phyloP scores from a whole-genome alignment of 2,113 vertebrate genomes.

The Anoplopoma fimbria region DNA sequence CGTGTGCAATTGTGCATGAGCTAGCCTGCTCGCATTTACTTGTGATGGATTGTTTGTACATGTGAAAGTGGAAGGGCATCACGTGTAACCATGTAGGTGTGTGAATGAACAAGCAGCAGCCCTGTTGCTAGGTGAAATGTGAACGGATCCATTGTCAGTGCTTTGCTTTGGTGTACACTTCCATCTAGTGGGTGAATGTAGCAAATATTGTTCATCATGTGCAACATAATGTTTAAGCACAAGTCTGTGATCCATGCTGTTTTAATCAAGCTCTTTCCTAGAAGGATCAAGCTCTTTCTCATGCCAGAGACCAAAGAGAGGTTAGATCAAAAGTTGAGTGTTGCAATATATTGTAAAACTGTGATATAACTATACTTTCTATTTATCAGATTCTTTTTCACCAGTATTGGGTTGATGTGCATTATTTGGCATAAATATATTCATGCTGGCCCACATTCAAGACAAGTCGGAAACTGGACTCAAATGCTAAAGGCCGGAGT shows the following conservation, averaged over 20 bases:
- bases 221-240: neutral
- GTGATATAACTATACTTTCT: neutral
- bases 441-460: neutral
- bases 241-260: neutral
- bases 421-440: neutral
- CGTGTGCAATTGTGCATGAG: constrained; percentile 13
- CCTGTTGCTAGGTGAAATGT: constrained; percentile 76
- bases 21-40: constrained; percentile 25
- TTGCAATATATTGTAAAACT: neutral
- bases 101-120: constrained; percentile 73
- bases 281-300: neutral
- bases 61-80: constrained; percentile 63
- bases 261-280: neutral
- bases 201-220: neutral
- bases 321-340: neutral
- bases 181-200: constrained; percentile 48
- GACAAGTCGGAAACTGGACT: neutral
- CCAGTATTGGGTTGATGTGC: neutral
- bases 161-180: constrained; percentile 41
- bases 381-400: neutral
- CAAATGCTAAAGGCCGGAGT: neutral
- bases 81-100: constrained; percentile 72
- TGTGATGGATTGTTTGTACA: constrained; percentile 67
- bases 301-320: neutral
- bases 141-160: constrained; percentile 2